These are phyloP conservation scores for Corythornis vintsioides DNA, from an alignment of 2,113 vertebrate genomes.

Conservation along the genomic window DNA sequence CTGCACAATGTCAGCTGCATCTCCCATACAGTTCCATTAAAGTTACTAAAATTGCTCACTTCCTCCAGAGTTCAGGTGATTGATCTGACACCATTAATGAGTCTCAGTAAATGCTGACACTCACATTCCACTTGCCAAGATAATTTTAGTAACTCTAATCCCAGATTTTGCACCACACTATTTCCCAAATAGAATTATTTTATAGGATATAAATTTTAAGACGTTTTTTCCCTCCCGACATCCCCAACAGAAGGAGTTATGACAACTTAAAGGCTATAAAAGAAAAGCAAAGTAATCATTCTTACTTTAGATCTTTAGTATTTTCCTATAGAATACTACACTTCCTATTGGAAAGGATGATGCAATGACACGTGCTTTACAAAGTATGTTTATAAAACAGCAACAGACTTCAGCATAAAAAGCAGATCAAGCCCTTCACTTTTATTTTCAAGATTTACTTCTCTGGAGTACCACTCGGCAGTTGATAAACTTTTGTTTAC, in stretches of 20 bases:
- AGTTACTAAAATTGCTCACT: constrained; percentile 20
- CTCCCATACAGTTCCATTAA: neutral
- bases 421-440: neutral
- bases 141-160: constrained; percentile 50
- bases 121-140: neutral
- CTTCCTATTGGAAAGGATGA: neutral
- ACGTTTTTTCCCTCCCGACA: neutral
- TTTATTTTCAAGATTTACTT: neutral
- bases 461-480: neutral
- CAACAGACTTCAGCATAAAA: neutral
- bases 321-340: neutral
- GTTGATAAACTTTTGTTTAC: neutral
- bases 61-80: constrained; percentile 31
- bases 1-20: neutral
- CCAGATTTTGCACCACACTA: constrained; percentile 17
- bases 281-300: neutral
- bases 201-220: neutral
- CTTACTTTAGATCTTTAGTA: neutral
- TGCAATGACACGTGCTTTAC: neutral
- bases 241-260: neutral
- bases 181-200: constrained; percentile 4
- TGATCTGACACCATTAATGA: constrained; percentile 35
- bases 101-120: constrained; percentile 38
- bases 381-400: neutral
- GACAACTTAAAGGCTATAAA: neutral